A percentile compares a stretch with the other conserved stretches of the same genome.
Conservation (phyloP, 2,888 invertebrate genomes). For the Amphipoea oculea region DNA sequence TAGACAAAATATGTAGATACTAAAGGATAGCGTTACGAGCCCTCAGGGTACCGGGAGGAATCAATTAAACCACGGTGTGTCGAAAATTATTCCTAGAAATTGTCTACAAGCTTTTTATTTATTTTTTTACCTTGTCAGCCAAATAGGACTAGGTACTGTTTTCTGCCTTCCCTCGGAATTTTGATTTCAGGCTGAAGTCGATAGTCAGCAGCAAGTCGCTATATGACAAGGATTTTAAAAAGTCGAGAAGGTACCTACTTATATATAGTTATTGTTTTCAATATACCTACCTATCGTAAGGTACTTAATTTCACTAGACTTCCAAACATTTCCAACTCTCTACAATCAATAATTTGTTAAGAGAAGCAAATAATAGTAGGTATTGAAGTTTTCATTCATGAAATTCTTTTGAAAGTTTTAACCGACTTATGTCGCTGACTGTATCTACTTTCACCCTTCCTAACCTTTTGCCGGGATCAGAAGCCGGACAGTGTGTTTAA, state of each 20-base stretch:
- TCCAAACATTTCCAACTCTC: neutral
- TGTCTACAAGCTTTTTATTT: too few species aligned
- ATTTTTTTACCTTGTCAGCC: too few species aligned
- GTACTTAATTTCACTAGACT: neutral
- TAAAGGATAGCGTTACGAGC: neutral
- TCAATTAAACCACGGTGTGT: too few species aligned
- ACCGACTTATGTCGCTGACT: neutral
- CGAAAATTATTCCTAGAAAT: too few species aligned
- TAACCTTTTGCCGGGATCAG: conserved; percentile 16
- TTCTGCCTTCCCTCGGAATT: neutral
- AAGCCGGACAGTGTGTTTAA: conserved; percentile 25
- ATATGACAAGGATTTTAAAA: too few species aligned
- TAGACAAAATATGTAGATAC: neutral
- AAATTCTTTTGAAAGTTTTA: neutral
- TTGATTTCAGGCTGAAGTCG: neutral
- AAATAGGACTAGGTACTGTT: too few species aligned
- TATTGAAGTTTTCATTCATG: neutral
- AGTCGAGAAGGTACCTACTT: too few species aligned
- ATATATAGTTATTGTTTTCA: neutral
- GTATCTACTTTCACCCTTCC: neutral
- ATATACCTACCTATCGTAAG: neutral
- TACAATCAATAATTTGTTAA: neutral
- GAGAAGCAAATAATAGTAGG: neutral
- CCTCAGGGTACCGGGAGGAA: too few species aligned
- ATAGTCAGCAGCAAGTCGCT: neutral